Evolutionary conservation across 23 tunicate species (phyloP).

Genomic region (Trididemnum nubilum): DNA sequence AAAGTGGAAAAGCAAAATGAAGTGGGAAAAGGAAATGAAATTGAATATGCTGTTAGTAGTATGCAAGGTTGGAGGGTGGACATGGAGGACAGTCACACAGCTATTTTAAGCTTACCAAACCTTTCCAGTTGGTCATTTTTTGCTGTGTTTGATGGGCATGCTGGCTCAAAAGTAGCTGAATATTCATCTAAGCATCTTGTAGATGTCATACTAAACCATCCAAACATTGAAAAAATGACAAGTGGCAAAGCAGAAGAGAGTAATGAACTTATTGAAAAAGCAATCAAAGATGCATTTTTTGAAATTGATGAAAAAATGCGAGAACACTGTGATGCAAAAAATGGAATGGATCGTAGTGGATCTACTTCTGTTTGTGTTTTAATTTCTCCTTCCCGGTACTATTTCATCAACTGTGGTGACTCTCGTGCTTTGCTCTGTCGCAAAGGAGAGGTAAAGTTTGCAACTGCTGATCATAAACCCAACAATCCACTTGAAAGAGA

Average conservation of each 20-base stretch:
- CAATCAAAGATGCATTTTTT: constrained; percentile 79
- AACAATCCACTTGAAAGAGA: constrained; percentile 84
- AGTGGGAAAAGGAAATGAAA: constrained; percentile 64
- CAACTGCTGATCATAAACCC: constrained; percentile 98
- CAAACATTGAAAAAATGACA: constrained; percentile 55
- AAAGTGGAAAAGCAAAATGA: constrained; percentile 84
- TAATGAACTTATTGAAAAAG: constrained; percentile 47
- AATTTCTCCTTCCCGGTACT: constrained; percentile 81
- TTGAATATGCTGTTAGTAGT: constrained; percentile 76
- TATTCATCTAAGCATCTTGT: constrained; percentile 85
- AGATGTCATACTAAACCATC: constrained; percentile 59
- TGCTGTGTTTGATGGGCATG: constrained; percentile 99
- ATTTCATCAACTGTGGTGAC: constrained; percentile 97
- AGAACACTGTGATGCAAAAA: constrained; percentile 19
- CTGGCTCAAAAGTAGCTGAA: constrained; percentile 94
- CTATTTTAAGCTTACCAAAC: constrained; percentile 46
- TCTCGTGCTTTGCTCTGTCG: constrained; percentile 82
- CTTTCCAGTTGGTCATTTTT: constrained; percentile 94
- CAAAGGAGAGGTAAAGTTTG: constrained; percentile 67
- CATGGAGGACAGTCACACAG: constrained; percentile 98
- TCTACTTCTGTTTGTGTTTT: constrained; percentile 96
- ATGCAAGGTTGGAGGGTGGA: constrained; percentile 99
- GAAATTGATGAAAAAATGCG: constrained; percentile 79
- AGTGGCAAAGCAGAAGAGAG: constrained; percentile 36
- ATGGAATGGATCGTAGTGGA: constrained; percentile 81